Evolutionary conservation across 2,888 invertebrate genomes (phyloP), one percentile per base, ranked within the genome.

Genomic region (Luperina testacea): DNA sequence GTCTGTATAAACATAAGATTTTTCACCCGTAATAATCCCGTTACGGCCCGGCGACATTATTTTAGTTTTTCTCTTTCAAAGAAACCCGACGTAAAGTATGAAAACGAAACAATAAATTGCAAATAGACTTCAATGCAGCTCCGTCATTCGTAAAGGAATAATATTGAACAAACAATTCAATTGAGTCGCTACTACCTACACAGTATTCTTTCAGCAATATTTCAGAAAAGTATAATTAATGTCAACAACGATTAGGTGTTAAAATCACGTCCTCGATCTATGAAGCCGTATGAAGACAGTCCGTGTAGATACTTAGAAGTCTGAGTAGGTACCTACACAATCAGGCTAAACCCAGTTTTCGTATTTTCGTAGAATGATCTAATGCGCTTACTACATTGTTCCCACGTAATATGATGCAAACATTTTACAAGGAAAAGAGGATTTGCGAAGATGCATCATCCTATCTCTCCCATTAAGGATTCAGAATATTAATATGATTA

Each of bases 271-370:
- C 20, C 59, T 24, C 67, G 48, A 59, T 45, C 53, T 61, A 70
- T 8, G 91, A 91, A 91, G 84, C 91, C 91, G 8, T 83, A 86
- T 42, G 75, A 59, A 27, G 48, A 74, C 84, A 84, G 87, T 80
- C 75, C 78, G 67, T 2, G 59, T 78, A 85, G 13, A 61, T 82
- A 90, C 85, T 87, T 80, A 88, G 86, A 90, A 88, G 88, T 90
- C 90, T 85, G 86, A 85, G 77, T 61, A 82, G 42, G 83, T 86
- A 82, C 51, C 84, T 86, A 89, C 81, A 83, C 87, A 90, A 90
- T 90, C 82, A 78, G 83, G 77, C 86, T 87, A 86, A 88, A 80
- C 74, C 65, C 73, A 86, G 83, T 83, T 82, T 88, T 89, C 83
- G 86, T 88, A 87, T 90, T 89, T 88, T 90, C 72, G 84, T 79